Evolutionary conservation across 2,888 invertebrate species (phyloP), one percentile per base, ranked within the genome.

Genomic region (Biston stratarius): DNA sequence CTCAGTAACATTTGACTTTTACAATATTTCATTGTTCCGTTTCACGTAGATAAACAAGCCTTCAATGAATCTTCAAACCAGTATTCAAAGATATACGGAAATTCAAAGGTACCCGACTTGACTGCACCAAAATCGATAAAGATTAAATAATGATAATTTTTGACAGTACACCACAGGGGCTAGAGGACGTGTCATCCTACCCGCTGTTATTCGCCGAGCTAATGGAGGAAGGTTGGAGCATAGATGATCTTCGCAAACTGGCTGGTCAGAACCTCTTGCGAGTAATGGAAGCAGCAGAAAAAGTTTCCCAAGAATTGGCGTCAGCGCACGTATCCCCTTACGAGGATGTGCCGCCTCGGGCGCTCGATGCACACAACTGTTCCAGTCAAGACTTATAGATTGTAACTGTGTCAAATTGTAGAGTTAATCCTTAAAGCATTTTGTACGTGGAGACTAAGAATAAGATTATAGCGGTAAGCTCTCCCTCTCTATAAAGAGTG

Each of bases 141-240:
- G 36, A 40, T 15, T 40, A 33, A 47, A 45, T 12, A 51, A 55
- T 53, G 38, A 58, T 10, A 56, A 51, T 49, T 48, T 5, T 64
- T 83, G 3, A 61, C 89, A 97, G 97, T 85, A 97, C 97, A 55
- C 97, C 97, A 11, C 96, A 96, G 87, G 97, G 97, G 36, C 91
- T 97, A 61, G 96, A 97, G 88, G 97, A 97, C 83, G 97, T 97
- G 5, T 96, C 97, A 33, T 95, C 96, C 8, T 97, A 97, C 86
- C 97, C 97, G 1, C 94, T 96, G 10, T 92, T 97, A 38, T 97
- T 97, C 84, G 97, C 97, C 6, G 97, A 97, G 84, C 90, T 97
- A 38, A 95, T 97, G 82, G 96, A 95, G 58, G 96, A 96, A 36
- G 96, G 97, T n/a, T 97, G 97, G 97, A 96, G 95, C 59, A 95